Base-by-base conservation (phyloP, 2,113 vertebrate species). In the Phyllostomus hastatus region DNA sequence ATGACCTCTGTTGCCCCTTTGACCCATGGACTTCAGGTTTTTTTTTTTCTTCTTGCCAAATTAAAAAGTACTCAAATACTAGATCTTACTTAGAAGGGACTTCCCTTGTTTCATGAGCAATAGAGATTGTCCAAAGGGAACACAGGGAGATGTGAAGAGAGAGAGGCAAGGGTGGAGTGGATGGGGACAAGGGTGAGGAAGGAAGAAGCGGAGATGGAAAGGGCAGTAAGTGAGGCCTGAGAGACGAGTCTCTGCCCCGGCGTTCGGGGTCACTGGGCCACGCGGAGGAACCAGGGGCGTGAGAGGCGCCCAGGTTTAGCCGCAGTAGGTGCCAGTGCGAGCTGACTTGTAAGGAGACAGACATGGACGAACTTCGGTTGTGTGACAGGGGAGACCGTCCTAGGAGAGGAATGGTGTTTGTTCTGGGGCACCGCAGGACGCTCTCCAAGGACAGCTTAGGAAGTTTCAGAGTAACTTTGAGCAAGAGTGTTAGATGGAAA, bases 41-140 rank as follows among this genome's bases (percentile, higher is more conserved):
- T 88, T 95, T 76, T 88, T 95, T 76, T 89, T 72, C 57, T 85
- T 86, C 85, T 90, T 82, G 75, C 31, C 33, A 90, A 72, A 35
- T 73, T 78, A 50, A 73, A 88, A 94, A 75, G 22, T 46, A 50
- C 15, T 88, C n/a, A 41, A 38, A 48, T 72, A 67, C 31, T 43
- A 26, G n/a, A 46, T 73, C 64, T 91, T 79, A 12, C 12, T 79
- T 72, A 57, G 24, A 84, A 75, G 26, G 31, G 35, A 52, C 43
- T 93, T 82, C 46, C 54, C 16, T 87, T 69, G 10, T 90, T 87
- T 73, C 4, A 0, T 48, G 19, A 89, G 70, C 19, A 7, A 78
- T 31, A 80, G 31, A 64, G 90, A 50, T 73, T 80, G 24, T 35
- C 10, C 0, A 81, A 75, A 78, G 70, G 67, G 86, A 76, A 82